phyloP scores from a whole-genome alignment of 2,113 vertebrate species.

The Cairina moschata region DNA sequence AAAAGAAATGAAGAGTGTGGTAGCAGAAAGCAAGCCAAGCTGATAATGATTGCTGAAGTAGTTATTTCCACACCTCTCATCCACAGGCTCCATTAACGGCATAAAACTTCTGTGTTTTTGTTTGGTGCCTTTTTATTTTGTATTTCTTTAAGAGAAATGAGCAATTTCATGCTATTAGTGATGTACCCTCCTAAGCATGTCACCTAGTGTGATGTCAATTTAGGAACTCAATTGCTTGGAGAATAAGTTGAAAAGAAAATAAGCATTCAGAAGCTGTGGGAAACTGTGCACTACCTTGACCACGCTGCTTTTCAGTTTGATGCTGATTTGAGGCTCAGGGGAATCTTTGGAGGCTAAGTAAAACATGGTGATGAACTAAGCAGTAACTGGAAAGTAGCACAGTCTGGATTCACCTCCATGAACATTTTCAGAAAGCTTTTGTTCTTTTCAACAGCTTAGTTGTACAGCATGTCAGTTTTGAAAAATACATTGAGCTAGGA shows the following conservation, averaged over 20 bases:
- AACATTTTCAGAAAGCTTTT: neutral
- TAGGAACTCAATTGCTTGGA: neutral
- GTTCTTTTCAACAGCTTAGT: slow-evolving; percentile 22
- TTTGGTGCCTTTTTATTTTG: neutral
- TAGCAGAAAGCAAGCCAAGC: neutral
- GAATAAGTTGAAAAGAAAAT: slow-evolving; percentile 43
- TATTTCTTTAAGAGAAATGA: slow-evolving; percentile 5
- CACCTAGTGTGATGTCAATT: slow-evolving; percentile 22
- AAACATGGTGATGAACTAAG: slow-evolving; percentile 21
- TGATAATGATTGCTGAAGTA: neutral
- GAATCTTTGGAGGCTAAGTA: neutral
- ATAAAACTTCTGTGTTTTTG: neutral
- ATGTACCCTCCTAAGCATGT: neutral
- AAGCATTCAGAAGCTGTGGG: slow-evolving; percentile 19
- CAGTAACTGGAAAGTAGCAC: neutral
- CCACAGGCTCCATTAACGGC: neutral
- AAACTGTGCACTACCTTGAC: neutral
- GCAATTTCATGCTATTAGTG: slow-evolving; percentile 19
- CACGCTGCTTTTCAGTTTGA: slow-evolving; percentile 22
- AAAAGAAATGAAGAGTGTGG: neutral
- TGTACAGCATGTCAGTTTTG: neutral
- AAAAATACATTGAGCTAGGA: neutral
- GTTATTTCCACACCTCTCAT: neutral
- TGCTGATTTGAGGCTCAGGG: slow-evolving; percentile 28
- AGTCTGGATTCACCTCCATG: neutral